Evolutionary conservation across 2,888 invertebrate genomes (phyloP), one percentile per base, ranked within the genome.

Genomic region (Electrophaes corylata): DNA sequence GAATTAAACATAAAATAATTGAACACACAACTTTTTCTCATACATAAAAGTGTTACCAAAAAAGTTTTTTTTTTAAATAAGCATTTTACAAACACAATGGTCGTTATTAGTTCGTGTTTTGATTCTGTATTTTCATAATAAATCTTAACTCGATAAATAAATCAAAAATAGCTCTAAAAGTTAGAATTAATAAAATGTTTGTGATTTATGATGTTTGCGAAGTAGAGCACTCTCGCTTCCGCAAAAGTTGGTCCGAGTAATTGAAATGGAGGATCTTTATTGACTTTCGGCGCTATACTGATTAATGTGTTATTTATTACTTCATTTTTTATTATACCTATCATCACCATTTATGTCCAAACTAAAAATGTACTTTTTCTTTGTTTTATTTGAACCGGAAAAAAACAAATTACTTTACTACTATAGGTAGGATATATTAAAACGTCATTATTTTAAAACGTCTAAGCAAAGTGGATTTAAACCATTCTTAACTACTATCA

Each of bases 151-250:
- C 44, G 8, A 14, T n/a, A 31, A 54, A 50, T 45, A 39, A 56
- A 56, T 56, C 49, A 45, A 20, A 50, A 45, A 56, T 39, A 31
- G 26, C 43, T 43, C 20, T 48, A 8, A 45, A 56, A 50, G 49
- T 44, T 55, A 19, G 31, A 45, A 45, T 50, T 56, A 40, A 50
- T 57, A 50, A 50, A 55, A 57, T 39, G 37, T 35, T 43, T 33
- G 11, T 18, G 44, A 57, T 57, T 57, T 57, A 57, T 50, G 50
- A 46, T 57, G 50, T 57, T 57, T 45, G 20, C 35, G 26, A 40
- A 41, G 50, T 41, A 26, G 26, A 53, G 8, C 3, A 40, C 41
- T 23, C 20, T 37, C 20, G 31, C 45, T 45, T 50, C 41, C 39
- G 45, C 23, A 44, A 39, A 53, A 50, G 44, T 50, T 33, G 4